Evolutionary conservation across 2,113 vertebrate species (phyloP).

Genomic region (Telmatochromis sp.): DNA sequence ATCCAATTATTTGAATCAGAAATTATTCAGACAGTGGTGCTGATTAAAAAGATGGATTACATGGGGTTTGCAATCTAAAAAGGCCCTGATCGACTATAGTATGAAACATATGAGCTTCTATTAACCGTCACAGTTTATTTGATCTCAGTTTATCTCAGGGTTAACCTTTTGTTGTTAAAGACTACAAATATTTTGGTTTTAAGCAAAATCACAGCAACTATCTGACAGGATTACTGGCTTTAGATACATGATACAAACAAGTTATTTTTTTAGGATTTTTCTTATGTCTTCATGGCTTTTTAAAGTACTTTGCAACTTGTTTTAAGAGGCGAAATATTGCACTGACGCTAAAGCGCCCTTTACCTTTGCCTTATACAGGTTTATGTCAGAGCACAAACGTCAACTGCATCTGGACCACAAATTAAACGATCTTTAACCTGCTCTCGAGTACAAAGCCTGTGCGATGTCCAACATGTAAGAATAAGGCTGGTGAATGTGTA

Average conservation of each 20-base stretch:
- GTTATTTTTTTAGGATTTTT: not conserved
- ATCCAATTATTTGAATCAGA: not conserved
- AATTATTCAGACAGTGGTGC: not conserved
- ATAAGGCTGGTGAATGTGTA: not conserved
- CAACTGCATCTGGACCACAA: not conserved
- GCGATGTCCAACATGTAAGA: not conserved
- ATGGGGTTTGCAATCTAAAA: not conserved
- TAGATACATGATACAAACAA: not conserved
- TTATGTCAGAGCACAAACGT: not conserved
- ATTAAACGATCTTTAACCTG: not conserved
- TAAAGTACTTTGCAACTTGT: not conserved
- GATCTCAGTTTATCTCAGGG: not conserved
- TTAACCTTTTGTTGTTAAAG: not conserved
- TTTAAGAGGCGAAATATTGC: not conserved
- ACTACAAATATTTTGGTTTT: not conserved
- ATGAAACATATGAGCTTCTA: not conserved
- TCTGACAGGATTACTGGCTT: not conserved
- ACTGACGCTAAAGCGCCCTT: not conserved
- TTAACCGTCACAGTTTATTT: not conserved
- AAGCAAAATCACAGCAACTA: not conserved
- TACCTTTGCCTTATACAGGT: not conserved
- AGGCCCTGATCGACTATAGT: rapidly evolving
- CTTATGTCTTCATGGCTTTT: not conserved
- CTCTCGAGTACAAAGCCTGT: not conserved
- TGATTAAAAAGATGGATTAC: not conserved